These are phyloP conservation scores for Oreochromis spilurus DNA, from an alignment of 2,113 vertebrate species.

Conservation along the genomic window DNA sequence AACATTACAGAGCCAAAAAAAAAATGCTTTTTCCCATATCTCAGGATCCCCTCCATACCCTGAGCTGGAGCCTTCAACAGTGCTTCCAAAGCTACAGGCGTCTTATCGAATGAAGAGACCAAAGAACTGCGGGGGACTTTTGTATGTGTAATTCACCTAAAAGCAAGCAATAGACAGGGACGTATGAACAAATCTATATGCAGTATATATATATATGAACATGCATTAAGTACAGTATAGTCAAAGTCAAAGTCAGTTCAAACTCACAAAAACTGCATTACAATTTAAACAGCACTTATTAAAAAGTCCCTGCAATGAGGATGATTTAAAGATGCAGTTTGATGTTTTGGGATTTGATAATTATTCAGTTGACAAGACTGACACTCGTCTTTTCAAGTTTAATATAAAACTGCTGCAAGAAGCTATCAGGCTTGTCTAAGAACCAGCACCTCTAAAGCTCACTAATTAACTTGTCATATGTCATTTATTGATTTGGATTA, in stretches of 20 bases:
- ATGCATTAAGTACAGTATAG: not conserved
- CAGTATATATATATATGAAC: not conserved
- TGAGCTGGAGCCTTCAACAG: constrained; percentile 56
- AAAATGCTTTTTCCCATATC: accelerated
- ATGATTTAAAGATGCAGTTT: not conserved
- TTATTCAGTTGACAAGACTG: not conserved
- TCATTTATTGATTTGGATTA: not conserved
- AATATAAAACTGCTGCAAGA: not conserved
- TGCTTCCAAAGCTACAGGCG: constrained; percentile 50
- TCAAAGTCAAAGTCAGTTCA: not conserved
- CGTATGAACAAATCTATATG: not conserved
- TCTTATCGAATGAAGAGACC: constrained; percentile 65
- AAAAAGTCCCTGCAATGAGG: not conserved
- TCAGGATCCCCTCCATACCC: constrained; percentile 69
- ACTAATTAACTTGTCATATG: accelerated
- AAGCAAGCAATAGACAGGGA: not conserved
- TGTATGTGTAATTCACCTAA: constrained; percentile 49
- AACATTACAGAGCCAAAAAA: accelerated
- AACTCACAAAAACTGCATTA: not conserved
- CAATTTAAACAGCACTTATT: not conserved
- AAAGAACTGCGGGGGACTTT: constrained; percentile 39
- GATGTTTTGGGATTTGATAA: not conserved
- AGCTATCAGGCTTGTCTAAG: not conserved
- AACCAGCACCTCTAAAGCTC: not conserved
- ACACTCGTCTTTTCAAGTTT: not conserved